Base-by-base conservation (phyloP, 2,113 vertebrate species). In the Marmota flaviventris region DNA sequence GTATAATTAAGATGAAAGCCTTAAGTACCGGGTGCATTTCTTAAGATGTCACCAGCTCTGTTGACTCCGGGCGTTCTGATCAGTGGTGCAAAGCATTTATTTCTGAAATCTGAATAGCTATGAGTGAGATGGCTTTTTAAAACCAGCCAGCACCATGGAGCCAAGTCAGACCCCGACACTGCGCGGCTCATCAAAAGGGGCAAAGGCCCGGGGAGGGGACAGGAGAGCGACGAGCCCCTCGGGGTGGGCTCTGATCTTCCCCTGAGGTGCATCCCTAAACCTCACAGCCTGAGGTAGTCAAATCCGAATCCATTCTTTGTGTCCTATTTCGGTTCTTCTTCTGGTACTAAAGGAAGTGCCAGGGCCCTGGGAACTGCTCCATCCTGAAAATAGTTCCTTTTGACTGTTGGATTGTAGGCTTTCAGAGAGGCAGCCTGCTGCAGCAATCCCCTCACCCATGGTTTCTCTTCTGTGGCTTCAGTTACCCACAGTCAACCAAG, bases 1-100 rank as follows among this genome's bases (percentile, higher is more conserved):
- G 98, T 98, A 98, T 98, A 97, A 98, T 98, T 98, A 98, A 98
- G 97, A 98, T 97, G 97, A 98, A 98, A 97, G 96, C 96, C 97
- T 96, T 98, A 97, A 97, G 97, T 98, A 97, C 85, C 4, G 97
- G 93, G 89, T 85, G 92, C 96, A 92, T 97, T 98, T 97, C 97
- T 97, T 97, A 95, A 96, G 97, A 97, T 96, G 97, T 96, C 92
- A 96, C 95, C 0, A 37, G 91, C 93, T 97, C 96, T 97, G 97
- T 97, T 97, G 98, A 97, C 97, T 97, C 73, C 63, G 34, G 95
- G 96, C 92, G 1, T 75, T 88, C 86, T 65, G 92, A 97, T 94
- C 94, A 58, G 86, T 12, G 45, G 91, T 37, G 92, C 92, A 37
- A 86, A 97, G 97, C 85, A 48, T 84, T 97, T 96, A 92, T 84